Base-by-base conservation (phyloP, 2,888 invertebrate species). In the Heliconius ethilla region DNA sequence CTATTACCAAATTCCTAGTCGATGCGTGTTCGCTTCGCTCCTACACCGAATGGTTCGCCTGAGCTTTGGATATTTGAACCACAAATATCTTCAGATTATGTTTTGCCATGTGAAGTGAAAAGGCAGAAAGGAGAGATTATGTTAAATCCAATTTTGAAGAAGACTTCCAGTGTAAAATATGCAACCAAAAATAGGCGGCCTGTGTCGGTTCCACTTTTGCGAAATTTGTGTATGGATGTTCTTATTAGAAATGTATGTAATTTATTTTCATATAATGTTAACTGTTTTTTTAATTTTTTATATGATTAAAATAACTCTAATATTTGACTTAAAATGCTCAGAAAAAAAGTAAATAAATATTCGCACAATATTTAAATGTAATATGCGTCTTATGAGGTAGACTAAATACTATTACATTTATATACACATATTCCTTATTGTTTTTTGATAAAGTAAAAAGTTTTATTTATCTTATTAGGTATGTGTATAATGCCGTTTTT, bases 221-320 rank as follows among this genome's bases (percentile, higher is more conserved):
- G 95, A 81, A 92, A 93, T 70, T 84, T 96, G 59, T 96, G 96
- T 85, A 89, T 96, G 86, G 93, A 95, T 85, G 89, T 95, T 77
- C 91, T 96, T 70, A 92, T 95, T 65, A 86, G 91, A 83, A 94
- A 96, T 92, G 96, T 95, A 93, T 91, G 84, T 85, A 62, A 45
- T 75, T 75, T 37, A 70, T 65, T 59, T 59, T 25, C 1, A 25
- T 59, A 2, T n/a, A 59, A 9, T 59, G 0, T 59, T 1, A 45
- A 45, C 1, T 37, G 37, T 37, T 9, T 27, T 9, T 37, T 37
- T 2, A 1, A 37, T 37, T 37, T 51, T 51, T 51, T 18, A 9
- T 51, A 22, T 51, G 18, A 9, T 51, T 7, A 9, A 7, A 7
- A 51, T 18, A 18, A 18, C 18, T 22, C 3, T 22, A 7, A 51